phyloP scores from a whole-genome alignment of 2,113 vertebrate genomes.

The Tamias sibiricus region DNA sequence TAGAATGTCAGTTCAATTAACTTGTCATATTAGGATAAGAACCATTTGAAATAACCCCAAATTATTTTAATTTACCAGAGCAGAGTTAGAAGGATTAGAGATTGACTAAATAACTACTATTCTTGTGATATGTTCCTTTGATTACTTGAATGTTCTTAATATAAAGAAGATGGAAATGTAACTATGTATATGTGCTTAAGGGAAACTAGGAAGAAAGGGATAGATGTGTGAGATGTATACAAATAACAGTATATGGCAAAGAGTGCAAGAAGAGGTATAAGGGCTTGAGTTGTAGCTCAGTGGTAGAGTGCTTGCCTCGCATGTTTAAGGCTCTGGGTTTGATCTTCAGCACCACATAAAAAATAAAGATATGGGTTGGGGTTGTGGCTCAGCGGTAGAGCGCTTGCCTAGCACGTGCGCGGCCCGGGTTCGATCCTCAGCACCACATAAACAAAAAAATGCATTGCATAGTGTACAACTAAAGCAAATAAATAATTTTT shows the following conservation, averaged over 20 bases:
- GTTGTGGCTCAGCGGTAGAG: too few relatives aligned
- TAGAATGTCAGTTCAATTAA: not conserved
- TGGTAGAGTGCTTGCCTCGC: too few relatives aligned
- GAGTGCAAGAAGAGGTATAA: not conserved
- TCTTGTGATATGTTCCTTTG: not conserved
- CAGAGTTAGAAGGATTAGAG: not conserved
- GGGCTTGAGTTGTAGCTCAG: too few relatives aligned
- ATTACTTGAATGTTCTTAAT: not conserved
- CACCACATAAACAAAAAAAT: too few relatives aligned
- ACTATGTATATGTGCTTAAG: not conserved
- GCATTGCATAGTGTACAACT: too few relatives aligned
- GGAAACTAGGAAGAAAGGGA: not conserved
- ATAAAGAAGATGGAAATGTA: not conserved
- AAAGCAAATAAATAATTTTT: too few relatives aligned
- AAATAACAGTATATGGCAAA: not conserved
- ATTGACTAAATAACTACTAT: not conserved
- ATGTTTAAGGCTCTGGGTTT: too few relatives aligned
- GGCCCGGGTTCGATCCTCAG: too few relatives aligned
- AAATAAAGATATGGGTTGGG: too few relatives aligned
- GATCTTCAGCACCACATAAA: too few relatives aligned
- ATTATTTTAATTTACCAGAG: conserved; percentile 18
- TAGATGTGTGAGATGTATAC: not conserved
- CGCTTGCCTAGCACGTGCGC: too few relatives aligned
- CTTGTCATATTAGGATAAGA: conserved; percentile 23
- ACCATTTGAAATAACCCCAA: not conserved